Conservation (phyloP, 2,113 vertebrate genomes). For the Apaloderma vittatum region DNA sequence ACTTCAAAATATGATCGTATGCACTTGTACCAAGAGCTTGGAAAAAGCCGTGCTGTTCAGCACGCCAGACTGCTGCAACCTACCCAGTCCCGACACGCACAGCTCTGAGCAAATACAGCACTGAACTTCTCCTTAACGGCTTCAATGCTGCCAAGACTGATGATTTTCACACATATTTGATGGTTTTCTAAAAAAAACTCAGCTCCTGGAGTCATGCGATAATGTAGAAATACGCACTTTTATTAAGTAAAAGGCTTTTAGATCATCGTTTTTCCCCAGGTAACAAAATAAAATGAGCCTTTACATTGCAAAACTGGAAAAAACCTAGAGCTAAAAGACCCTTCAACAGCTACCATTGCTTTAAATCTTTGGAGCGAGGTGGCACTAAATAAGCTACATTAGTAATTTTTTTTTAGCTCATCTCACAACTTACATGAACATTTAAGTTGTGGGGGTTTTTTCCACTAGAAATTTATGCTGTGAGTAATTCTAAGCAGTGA, state of each 20-base stretch:
- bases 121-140: not conserved
- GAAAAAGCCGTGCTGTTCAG: not conserved
- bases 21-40: not conserved
- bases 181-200: slow-evolving; percentile 7
- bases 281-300: not conserved
- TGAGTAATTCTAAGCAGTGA: not conserved
- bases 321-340: not conserved
- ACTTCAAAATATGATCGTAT: not conserved
- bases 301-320: not conserved
- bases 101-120: not conserved
- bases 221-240: not conserved
- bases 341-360: not conserved
- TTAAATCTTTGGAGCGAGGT: not conserved
- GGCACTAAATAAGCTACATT: not conserved
- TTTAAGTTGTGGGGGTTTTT: not conserved
- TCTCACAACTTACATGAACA: not conserved
- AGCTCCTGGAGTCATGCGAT: not conserved
- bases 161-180: slow-evolving; percentile 43
- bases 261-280: not conserved
- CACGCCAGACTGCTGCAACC: not conserved
- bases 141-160: not conserved
- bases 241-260: not conserved
- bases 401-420: not conserved
- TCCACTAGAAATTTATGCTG: not conserved
- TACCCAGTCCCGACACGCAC: not conserved